Base-by-base conservation (phyloP, 1,140 invertebrate genomes). In the Contarinia nasturtii region DNA sequence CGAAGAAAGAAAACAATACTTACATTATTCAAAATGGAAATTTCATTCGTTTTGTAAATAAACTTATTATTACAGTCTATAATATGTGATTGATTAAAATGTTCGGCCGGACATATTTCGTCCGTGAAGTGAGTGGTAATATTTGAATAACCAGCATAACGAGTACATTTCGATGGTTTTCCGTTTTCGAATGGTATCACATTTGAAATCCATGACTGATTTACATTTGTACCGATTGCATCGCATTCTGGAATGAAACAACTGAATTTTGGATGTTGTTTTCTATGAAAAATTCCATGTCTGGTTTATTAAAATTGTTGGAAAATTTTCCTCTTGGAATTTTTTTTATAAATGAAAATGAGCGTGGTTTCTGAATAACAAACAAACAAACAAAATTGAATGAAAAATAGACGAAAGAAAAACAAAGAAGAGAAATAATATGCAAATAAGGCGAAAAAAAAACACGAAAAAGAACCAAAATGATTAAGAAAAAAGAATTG, bases 201-300 rank as follows among this genome's bases (percentile, higher is more conserved):
- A 40, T n/a, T 18, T 14, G 3, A 7, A 4, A 40, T 3, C 37
- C 37, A 40, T 15, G 3, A n/a, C 14, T 18, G 37, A 12, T 18
- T 15, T 12, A 40, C 3, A 40, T n/a, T 40, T 7, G 14, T 40
- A n/a, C 12, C 37, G 4, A 40, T 7, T 4, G 14, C 14, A 3
- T 40, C 37, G 37, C 37, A 40, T 40, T 40, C 37, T 40, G 37
- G 14, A 40, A 40, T 40, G 37, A 15, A 40, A 40, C 37, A 40
- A 18, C 37, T 40, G 37, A 15, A 27, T 27, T 5, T 27, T 27
- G 27, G 27, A 27, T 27, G 27, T 27, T 27, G 10, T 27, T 27
- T 27, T 27, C n/a, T n/a, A n/a, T n/a, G n/a, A n/a, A n/a, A n/a
- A n/a, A n/a, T n/a, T n/a, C n/a, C n/a, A n/a, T n/a, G n/a, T n/a